Evolutionary conservation across 1,140 invertebrate species (phyloP).

Genomic region (Tetranychus cinnabarinus): DNA sequence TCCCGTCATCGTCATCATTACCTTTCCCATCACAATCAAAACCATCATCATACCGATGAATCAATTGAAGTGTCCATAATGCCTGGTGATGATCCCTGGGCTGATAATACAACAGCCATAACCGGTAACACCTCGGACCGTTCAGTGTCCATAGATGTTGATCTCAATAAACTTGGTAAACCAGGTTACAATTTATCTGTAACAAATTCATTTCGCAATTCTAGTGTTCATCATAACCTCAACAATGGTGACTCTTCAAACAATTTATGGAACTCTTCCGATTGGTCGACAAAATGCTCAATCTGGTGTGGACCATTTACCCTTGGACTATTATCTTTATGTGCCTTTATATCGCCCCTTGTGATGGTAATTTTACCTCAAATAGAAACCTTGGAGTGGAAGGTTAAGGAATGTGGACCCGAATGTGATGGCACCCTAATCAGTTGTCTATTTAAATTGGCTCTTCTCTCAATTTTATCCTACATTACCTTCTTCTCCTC

Average conservation of each 20-base stretch:
- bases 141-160: constrained; percentile 71
- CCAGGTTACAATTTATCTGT: constrained; percentile 6
- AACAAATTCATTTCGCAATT: too few relatives aligned
- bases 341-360: constrained; percentile 70
- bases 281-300: constrained; percentile 38
- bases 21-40: background rate
- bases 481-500: constrained; percentile 51
- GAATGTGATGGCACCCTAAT: constrained; percentile 74
- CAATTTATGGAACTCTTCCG: constrained; percentile 17
- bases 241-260: too few relatives aligned
- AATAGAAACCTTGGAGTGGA: constrained; percentile 30
- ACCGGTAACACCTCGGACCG: constrained; percentile 89
- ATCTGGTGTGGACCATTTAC: constrained; percentile 51
- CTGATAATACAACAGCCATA: constrained; percentile 85
- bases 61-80: background rate
- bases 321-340: constrained; percentile 44
- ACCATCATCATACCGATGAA: background rate
- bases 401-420: constrained; percentile 36
- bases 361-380: constrained; percentile 82
- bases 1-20: too few relatives aligned
- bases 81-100: constrained; percentile 58
- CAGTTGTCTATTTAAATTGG: constrained; percentile 68
- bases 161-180: constrained; percentile 22
- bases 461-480: constrained; percentile 68
- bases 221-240: too few relatives aligned